A percentile compares a stretch with the other conserved stretches of the same genome.
Evolutionary conservation across 2,113 vertebrate species (phyloP).

Genomic region (Sclerurus mexicanus): DNA sequence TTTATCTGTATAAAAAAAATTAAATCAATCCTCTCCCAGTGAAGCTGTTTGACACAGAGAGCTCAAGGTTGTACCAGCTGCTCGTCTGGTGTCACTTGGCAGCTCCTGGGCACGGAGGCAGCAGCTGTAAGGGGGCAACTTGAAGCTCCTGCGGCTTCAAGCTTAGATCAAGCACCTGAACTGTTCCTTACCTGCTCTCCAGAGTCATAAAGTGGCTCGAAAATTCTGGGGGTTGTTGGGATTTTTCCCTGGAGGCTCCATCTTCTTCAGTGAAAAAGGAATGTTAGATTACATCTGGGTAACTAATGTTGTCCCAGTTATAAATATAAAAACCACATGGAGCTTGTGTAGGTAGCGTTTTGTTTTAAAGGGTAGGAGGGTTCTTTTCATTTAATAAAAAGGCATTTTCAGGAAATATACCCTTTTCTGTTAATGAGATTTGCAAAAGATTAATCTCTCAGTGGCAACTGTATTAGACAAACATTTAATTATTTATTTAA

Average conservation of each 20-base stretch:
- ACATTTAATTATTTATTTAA: not conserved
- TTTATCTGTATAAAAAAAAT: not conserved
- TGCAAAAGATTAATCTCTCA: not conserved
- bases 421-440: not conserved
- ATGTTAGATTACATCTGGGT: not conserved
- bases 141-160: not conserved
- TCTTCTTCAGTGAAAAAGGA: not conserved
- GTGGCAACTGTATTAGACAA: not conserved
- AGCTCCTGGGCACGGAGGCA: not conserved
- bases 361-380: not conserved
- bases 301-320: not conserved
- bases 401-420: not conserved
- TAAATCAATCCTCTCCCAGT: not conserved
- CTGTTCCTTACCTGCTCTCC: not conserved
- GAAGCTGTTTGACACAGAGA: not conserved
- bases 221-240: not conserved
- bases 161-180: not conserved
- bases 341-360: not conserved
- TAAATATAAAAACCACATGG: fast-evolving
- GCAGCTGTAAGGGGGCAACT: not conserved
- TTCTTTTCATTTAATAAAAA: not conserved
- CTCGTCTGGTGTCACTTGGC: not conserved
- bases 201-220: not conserved
- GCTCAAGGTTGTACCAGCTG: not conserved
- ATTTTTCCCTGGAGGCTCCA: not conserved